Conservation (phyloP, 2,113 vertebrate species). For the Orientallactaga bullata region DNA sequence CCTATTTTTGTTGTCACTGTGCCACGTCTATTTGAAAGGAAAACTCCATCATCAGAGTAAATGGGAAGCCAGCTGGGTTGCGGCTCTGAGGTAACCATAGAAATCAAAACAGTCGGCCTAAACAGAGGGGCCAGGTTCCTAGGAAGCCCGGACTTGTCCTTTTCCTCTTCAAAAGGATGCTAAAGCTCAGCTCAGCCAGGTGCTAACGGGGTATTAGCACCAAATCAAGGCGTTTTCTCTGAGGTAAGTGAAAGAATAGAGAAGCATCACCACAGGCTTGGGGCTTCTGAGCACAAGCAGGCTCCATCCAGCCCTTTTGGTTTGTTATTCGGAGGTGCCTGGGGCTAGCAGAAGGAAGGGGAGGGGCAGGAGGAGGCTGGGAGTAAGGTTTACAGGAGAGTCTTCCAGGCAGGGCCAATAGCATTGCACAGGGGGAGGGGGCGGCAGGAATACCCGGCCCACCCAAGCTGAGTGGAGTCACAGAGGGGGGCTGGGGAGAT, state of each 20-base stretch:
- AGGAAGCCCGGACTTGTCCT: neutral
- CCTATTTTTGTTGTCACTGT: neutral
- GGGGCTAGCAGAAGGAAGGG: neutral
- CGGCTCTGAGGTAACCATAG: neutral
- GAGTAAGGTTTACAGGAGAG: no score
- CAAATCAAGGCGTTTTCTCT: neutral
- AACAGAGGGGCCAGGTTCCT: neutral
- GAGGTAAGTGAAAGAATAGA: neutral
- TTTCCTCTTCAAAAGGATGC: neutral
- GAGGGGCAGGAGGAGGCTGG: neutral
- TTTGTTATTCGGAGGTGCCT: neutral
- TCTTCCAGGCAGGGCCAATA: no score
- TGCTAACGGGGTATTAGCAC: rapidly evolving
- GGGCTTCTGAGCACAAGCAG: rapidly evolving
- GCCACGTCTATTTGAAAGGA: neutral
- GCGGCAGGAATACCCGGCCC: neutral
- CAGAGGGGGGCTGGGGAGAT: no score
- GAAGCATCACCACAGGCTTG: rapidly evolving
- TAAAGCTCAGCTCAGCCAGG: neutral
- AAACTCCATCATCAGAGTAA: neutral
- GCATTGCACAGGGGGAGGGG: no score
- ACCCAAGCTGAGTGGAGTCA: neutral
- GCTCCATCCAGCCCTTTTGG: rapidly evolving
- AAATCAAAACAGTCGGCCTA: neutral
- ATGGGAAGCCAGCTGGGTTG: neutral